A percentile compares a stretch with the other conserved stretches of the same genome.
These are phyloP conservation scores for Pocillopora grandis DNA, from an alignment of 92 coral and sea anemone species.

Conservation along the genomic window DNA sequence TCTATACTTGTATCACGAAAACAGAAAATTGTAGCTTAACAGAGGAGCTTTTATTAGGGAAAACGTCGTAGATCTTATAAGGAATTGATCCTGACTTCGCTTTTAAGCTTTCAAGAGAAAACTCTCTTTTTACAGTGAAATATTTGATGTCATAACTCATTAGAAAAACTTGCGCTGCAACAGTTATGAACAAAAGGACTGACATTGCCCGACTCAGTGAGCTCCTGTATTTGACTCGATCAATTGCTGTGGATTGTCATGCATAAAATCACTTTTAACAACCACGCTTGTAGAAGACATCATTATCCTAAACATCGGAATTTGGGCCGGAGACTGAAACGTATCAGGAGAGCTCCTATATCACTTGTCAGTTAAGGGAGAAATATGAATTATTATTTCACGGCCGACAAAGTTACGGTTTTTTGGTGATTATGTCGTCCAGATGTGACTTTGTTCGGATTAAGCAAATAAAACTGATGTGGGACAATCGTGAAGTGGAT, in stretches of 20 bases:
- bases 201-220: neutral
- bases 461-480: too few species aligned
- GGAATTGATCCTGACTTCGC: neutral
- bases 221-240: neutral
- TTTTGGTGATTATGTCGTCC: too few species aligned
- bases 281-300: too few species aligned
- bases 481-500: too few species aligned
- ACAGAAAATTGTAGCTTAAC: conserved; percentile 34
- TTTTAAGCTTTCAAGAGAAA: neutral
- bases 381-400: too few species aligned
- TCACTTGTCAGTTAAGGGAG: too few species aligned
- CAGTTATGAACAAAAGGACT: neutral
- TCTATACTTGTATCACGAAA: conserved; percentile 9
- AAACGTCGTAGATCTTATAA: neutral
- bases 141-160: neutral
- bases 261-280: too few species aligned
- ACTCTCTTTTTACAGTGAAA: neutral
- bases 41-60: neutral
- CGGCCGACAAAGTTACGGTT: too few species aligned
- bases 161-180: neutral
- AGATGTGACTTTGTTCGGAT: too few species aligned
- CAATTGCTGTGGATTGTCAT: neutral
- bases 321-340: too few species aligned
- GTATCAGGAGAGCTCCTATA: too few species aligned
- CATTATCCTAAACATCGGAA: too few species aligned